A percentile compares a stretch with the other conserved stretches of the same genome.
These are phyloP conservation scores for Trachops cirrhosus DNA, from an alignment of 2,797 vertebrate species.

Conservation along the genomic window DNA sequence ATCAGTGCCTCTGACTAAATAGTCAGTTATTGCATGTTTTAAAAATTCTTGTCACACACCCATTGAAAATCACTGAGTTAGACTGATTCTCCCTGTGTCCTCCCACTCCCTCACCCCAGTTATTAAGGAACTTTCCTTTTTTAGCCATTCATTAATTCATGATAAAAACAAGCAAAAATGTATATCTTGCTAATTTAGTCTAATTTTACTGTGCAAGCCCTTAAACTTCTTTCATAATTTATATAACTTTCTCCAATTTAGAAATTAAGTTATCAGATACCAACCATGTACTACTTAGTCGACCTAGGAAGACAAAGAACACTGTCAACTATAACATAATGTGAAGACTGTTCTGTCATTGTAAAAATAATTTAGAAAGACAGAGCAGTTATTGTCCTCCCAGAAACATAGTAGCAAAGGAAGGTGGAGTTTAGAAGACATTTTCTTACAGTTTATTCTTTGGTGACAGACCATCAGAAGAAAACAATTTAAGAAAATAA, in stretches of 20 bases:
- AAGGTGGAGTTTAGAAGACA: background rate
- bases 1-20: too few relatives aligned
- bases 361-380: background rate
- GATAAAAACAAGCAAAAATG: slow-evolving; percentile 18
- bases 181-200: background rate
- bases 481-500: slow-evolving; percentile 22
- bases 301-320: background rate
- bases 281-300: background rate
- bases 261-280: background rate
- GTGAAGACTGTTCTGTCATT: slow-evolving; percentile 3
- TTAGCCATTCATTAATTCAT: background rate
- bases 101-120: background rate
- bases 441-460: slow-evolving; percentile 25
- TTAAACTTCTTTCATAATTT: background rate
- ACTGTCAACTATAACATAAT: background rate
- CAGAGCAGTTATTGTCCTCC: background rate
- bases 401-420: background rate
- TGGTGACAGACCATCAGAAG: background rate
- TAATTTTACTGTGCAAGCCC: background rate
- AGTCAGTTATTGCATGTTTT: background rate
- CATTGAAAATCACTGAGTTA: background rate
- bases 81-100: background rate
- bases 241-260: background rate
- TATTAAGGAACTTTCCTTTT: background rate
- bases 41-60: background rate